Base-by-base conservation (phyloP, 2,888 invertebrate species). In the Drosophila parthenogenetica region DNA sequence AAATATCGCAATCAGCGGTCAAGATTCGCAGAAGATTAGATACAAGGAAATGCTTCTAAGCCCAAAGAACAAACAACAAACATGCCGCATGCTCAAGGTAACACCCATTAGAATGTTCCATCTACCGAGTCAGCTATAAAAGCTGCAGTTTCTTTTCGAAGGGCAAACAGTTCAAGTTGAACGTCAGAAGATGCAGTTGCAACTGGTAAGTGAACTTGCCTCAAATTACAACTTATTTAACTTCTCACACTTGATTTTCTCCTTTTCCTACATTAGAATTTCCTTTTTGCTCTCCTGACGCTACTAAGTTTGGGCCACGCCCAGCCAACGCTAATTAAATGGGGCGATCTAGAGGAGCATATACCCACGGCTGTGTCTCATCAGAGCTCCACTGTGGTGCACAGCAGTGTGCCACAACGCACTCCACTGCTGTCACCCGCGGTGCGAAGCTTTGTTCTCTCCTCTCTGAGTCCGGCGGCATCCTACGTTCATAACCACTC, bases 341-440 rank as follows among this genome's bases (percentile, higher is more conserved):
- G 65, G 91, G 87, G 46, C 29, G 80, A 87, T 32, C 55, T 85
- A 43, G 81, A 90, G 29, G 86, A 90, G 50, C 84, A 77, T 60
- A 73, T 90, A 3, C 89, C 87, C 39, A 82, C 79, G 1, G 84
- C 81, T 2, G 82, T 89, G 0, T 94, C 94, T 5, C 93, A 93
- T 71, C 93, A 94, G 74, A 93, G 93, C 49, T 92, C 93, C 5
- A 86, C 93, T 14, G 93, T 94, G 65, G 90, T 93, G n/a, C 93
- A 92, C 61, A 90, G 92, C 37, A 90, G 92, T 1, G 92, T 92
- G 22, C 70, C 81, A 11, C 63, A 29, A 7, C 68, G 65, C 45
- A 60, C 69, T 11, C 40, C 65, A 3, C 22, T 83, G 29, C 42
- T 64, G 43, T 50, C 69, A 2, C 66, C 68, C 22, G 51, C 70